These are phyloP conservation scores for Dromaius novaehollandiae DNA, from an alignment of 2,113 vertebrate species.

Conservation along the genomic window DNA sequence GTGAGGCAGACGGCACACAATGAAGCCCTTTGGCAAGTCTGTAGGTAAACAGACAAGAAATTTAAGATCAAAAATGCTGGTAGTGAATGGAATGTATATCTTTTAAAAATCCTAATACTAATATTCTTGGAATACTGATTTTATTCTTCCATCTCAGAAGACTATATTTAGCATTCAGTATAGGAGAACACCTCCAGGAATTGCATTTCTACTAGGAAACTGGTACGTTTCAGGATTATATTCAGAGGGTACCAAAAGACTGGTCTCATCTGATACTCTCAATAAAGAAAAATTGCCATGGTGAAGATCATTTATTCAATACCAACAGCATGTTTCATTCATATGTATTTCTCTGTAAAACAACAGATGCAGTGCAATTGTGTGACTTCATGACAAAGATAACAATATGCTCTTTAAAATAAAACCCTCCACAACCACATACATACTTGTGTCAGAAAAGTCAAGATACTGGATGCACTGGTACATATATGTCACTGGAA, in stretches of 20 bases:
- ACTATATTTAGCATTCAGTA: not conserved
- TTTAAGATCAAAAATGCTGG: not conserved
- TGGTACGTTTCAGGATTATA: slow-evolving; percentile 14
- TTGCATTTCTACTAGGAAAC: slow-evolving; percentile 4
- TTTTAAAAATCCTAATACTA: not conserved
- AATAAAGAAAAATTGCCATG: not conserved
- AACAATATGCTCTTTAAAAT: not conserved
- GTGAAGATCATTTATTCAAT: not conserved
- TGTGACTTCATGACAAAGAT: not conserved
- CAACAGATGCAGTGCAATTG: not conserved
- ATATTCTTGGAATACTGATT: slow-evolving; percentile 17
- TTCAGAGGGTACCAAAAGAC: slow-evolving; percentile 44
- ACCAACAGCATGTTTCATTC: not conserved
- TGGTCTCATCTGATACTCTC: slow-evolving; percentile 10
- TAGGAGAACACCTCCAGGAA: slow-evolving; percentile 11
- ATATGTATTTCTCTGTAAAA: not conserved
- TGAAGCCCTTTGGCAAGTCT: not conserved
- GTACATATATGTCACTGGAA: not conserved
- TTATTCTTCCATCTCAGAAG: slow-evolving; percentile 12
- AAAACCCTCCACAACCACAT: not conserved
- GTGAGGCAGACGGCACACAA: not conserved
- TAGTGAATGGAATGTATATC: slow-evolving; percentile 8
- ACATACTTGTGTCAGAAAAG: not conserved
- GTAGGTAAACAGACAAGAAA: slow-evolving; percentile 27
- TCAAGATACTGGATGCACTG: not conserved